These are phyloP conservation scores for Alsophila aescularia DNA, from an alignment of 2,888 invertebrate genomes.

Conservation along the genomic window DNA sequence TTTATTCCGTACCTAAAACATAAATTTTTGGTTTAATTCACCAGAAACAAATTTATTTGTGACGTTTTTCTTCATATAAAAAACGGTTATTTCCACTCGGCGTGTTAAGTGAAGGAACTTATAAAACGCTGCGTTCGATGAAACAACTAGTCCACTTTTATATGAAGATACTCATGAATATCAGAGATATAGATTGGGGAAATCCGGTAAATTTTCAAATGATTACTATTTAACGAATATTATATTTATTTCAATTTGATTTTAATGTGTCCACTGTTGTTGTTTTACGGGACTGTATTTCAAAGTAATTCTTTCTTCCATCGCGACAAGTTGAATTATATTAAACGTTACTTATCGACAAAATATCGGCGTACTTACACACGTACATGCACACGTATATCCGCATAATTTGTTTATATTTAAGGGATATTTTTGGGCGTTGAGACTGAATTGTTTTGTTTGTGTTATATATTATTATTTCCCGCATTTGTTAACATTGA, in stretches of 20 bases:
- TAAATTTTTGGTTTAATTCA: no score
- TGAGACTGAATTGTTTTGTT: constrained; percentile 85
- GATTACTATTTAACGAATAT: no score
- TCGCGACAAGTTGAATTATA: not conserved
- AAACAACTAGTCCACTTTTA: not conserved
- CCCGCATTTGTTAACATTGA: constrained; percentile 59
- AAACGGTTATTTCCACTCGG: no score
- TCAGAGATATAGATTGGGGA: no score
- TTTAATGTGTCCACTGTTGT: constrained; percentile 3
- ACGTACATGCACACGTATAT: constrained; percentile 61
- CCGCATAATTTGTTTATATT: constrained; percentile 57
- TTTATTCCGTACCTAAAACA: no score
- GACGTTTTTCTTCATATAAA: no score
- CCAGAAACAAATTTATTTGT: no score
- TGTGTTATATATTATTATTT: constrained; percentile 82
- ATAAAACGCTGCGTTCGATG: no score
- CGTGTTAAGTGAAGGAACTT: no score
- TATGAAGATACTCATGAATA: no score
- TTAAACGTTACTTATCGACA: constrained; percentile 5
- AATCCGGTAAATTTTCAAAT: no score
- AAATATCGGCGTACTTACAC: constrained; percentile 52
- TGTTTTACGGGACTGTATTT: constrained; percentile 18
- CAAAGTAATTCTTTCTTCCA: constrained; percentile 4
- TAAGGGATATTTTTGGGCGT: constrained; percentile 72
- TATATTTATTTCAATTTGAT: not conserved